Percentiles rank a stretch among this genome's conserved stretches.
phyloP scores from a whole-genome alignment of 2,113 vertebrate genomes.

The Antechinus flavipes region DNA sequence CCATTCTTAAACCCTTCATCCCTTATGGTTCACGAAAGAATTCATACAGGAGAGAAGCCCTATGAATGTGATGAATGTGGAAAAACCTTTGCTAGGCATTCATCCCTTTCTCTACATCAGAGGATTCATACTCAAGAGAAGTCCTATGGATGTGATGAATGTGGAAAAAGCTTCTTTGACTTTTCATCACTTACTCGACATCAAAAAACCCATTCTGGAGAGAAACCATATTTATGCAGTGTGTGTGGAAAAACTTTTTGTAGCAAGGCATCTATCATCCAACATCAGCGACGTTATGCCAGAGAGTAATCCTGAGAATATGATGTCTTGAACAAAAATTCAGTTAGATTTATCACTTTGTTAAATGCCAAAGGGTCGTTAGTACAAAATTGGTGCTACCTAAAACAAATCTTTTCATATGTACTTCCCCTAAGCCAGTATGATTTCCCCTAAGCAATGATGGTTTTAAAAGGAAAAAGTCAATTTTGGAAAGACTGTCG shows the following conservation, averaged over 20 bases:
- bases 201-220: constrained; percentile 72
- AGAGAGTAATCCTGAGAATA: constrained; percentile 78
- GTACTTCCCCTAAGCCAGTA: background rate
- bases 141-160: constrained; percentile 70
- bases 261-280: constrained; percentile 71
- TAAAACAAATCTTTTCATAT: background rate
- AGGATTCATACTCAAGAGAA: constrained; percentile 77
- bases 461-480: too few species aligned
- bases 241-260: constrained; percentile 74
- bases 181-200: constrained; percentile 73
- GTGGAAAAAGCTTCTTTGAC: constrained; percentile 71
- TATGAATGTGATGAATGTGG: constrained; percentile 77
- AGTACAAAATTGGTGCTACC: background rate
- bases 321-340: constrained; percentile 77
- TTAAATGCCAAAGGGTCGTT: background rate
- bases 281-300: constrained; percentile 77
- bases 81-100: constrained; percentile 75
- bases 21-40: constrained; percentile 37
- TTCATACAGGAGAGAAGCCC: constrained; percentile 66
- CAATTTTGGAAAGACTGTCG: background rate
- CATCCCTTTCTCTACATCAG: constrained; percentile 70
- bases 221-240: constrained; percentile 71
- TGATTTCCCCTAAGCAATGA: background rate
- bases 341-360: constrained; percentile 71
- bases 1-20: constrained; percentile 39